phyloP scores from a whole-genome alignment of 2,113 vertebrate species.

The Mustela lutreola region DNA sequence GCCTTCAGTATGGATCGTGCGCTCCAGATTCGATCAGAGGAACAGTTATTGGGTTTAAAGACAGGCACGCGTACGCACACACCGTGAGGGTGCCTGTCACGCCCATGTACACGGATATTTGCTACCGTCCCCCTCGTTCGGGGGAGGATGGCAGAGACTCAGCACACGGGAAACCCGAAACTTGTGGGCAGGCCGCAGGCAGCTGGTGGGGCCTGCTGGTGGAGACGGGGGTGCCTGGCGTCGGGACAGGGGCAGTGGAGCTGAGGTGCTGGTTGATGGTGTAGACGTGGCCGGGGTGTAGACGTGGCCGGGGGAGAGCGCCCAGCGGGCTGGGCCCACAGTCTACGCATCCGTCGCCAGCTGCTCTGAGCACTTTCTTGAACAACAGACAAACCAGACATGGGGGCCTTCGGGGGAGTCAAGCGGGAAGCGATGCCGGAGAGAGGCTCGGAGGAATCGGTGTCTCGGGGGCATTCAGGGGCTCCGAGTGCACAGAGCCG shows the following conservation, averaged over 20 bases:
- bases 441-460: background rate
- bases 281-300: background rate
- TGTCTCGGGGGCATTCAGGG: background rate
- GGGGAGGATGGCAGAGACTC: constrained; percentile 78
- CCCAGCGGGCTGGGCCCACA: background rate
- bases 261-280: background rate
- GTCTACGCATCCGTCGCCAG: rapidly evolving
- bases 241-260: rapidly evolving
- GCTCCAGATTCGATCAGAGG: constrained; percentile 77
- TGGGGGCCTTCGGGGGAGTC: rapidly evolving
- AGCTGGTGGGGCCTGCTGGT: rapidly evolving
- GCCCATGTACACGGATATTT: background rate
- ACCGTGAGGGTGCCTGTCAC: rapidly evolving
- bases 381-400: no score
- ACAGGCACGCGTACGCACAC: constrained; percentile 56
- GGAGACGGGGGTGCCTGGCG: no score
- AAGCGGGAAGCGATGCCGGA: rapidly evolving
- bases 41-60: constrained; percentile 69
- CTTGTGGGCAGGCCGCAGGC: background rate
- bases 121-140: constrained; percentile 18
- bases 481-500: rapidly evolving
- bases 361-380: background rate
- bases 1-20: constrained; percentile 73
- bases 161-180: background rate
- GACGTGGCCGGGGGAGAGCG: rapidly evolving